Evolutionary conservation across 2,113 vertebrate species (phyloP).

Genomic region (Castor canadensis): DNA sequence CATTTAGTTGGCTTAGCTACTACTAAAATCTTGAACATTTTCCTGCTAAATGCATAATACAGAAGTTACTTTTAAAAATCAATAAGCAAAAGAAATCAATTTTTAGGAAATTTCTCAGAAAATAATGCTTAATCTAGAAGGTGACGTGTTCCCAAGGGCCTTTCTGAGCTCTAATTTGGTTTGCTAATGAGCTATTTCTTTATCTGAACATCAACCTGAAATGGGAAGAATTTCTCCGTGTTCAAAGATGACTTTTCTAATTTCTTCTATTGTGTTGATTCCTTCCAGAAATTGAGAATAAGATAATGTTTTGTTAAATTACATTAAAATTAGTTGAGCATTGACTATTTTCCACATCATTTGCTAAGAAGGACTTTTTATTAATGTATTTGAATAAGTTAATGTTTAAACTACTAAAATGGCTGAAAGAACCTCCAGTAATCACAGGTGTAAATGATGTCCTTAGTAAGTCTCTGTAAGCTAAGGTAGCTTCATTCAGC

Average conservation of each 20-base stretch:
- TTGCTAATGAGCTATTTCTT: not conserved
- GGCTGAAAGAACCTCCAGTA: not conserved
- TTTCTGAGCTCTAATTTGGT: not conserved
- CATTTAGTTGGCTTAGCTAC: not conserved
- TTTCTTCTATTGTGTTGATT: not conserved
- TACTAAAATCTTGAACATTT: slow-evolving; percentile 37
- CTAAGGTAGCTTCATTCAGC: not conserved
- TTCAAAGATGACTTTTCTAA: not conserved
- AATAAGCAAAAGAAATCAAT: not conserved
- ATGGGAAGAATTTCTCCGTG: not conserved
- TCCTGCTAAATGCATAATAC: not conserved
- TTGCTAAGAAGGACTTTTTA: not conserved
- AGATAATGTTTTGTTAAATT: slow-evolving; percentile 20
- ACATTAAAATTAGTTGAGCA: slow-evolving; percentile 40
- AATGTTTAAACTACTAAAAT: slow-evolving; percentile 15
- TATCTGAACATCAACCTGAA: not conserved
- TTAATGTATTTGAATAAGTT: slow-evolving; percentile 19
- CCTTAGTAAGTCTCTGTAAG: not conserved
- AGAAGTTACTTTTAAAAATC: slow-evolving; percentile 35
- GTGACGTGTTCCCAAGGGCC: not conserved
- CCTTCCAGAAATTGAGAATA: slow-evolving; percentile 35
- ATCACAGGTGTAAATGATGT: not conserved
- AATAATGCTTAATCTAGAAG: slow-evolving; percentile 7
- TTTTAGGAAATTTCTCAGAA: slow-evolving; percentile 28
- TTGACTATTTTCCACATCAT: not conserved